These are phyloP conservation scores for Tangara arthus DNA, from an alignment of 2,797 vertebrate species.

Conservation along the genomic window DNA sequence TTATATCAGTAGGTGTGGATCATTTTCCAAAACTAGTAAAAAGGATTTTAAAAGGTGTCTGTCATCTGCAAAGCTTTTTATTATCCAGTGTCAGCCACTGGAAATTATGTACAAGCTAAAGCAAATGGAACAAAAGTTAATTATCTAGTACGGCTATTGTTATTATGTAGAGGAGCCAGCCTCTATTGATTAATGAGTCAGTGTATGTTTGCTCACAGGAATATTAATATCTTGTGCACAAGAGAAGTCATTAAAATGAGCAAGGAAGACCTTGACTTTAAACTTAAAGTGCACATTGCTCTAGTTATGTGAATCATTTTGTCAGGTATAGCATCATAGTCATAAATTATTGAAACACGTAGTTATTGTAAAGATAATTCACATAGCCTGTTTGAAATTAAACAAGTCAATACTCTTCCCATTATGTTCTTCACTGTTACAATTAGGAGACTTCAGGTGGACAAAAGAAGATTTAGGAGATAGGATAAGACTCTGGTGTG, in stretches of 20 bases:
- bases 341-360: slow-evolving; percentile 63
- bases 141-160: slow-evolving; percentile 72
- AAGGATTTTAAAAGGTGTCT: slow-evolving; percentile 46
- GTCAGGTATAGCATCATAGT: slow-evolving; percentile 56
- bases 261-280: slow-evolving; percentile 85
- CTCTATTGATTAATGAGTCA: slow-evolving; percentile 87
- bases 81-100: slow-evolving; percentile 72
- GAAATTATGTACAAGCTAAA: slow-evolving; percentile 76
- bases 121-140: slow-evolving; percentile 82
- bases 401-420: slow-evolving; percentile 31
- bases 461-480: slow-evolving; percentile 3
- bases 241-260: slow-evolving; percentile 86
- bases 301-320: slow-evolving; percentile 62
- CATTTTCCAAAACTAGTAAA: slow-evolving; percentile 39
- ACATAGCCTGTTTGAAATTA: slow-evolving; percentile 54
- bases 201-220: slow-evolving; percentile 84
- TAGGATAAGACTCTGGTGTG: background rate
- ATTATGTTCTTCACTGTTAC: slow-evolving; percentile 25
- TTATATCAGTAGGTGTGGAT: slow-evolving; percentile 1
- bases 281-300: slow-evolving; percentile 62
- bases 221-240: slow-evolving; percentile 82
- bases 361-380: slow-evolving; percentile 59
- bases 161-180: slow-evolving; percentile 76
- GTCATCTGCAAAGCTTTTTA: slow-evolving; percentile 52
- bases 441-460: slow-evolving; percentile 27